phyloP scores from a whole-genome alignment of 2,113 vertebrate genomes.

The Aramus guarauna region DNA sequence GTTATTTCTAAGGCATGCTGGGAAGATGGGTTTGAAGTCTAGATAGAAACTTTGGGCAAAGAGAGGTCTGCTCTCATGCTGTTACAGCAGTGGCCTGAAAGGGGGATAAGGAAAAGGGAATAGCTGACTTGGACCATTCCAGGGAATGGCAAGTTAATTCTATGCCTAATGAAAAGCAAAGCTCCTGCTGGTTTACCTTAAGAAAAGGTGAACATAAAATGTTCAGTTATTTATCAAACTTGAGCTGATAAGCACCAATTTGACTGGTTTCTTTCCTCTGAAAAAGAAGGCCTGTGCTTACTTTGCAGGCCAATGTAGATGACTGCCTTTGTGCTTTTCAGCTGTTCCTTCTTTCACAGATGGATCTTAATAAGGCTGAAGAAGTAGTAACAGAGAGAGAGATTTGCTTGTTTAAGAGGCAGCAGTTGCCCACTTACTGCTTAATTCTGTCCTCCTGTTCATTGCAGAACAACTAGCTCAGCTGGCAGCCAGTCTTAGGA shows the following conservation, averaged over 20 bases:
- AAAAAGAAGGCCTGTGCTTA: not conserved
- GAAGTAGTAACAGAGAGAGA: not conserved
- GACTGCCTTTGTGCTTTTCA: not conserved
- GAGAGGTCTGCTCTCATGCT: not conserved
- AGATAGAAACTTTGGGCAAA: not conserved
- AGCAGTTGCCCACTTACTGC: not conserved
- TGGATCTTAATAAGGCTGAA: not conserved
- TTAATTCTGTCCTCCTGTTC: not conserved
- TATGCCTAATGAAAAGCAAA: not conserved
- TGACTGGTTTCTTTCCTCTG: not conserved
- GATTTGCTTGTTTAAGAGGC: not conserved
- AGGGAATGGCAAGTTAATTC: not conserved
- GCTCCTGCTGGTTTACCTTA: not conserved
- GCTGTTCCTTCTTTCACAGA: not conserved
- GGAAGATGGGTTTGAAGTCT: not conserved
- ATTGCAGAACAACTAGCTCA: constrained; percentile 90
- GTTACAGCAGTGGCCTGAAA: not conserved
- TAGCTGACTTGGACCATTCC: not conserved
- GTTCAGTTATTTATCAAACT: not conserved
- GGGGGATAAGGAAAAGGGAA: not conserved
- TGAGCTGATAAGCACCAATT: not conserved
- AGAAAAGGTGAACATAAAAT: not conserved
- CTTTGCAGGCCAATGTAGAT: not conserved
- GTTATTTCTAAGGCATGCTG: not conserved
- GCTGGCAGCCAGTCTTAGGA: constrained; percentile 91